Evolutionary conservation across 1,140 invertebrate genomes (phyloP).

Genomic region (Mactra quadrangularis): DNA sequence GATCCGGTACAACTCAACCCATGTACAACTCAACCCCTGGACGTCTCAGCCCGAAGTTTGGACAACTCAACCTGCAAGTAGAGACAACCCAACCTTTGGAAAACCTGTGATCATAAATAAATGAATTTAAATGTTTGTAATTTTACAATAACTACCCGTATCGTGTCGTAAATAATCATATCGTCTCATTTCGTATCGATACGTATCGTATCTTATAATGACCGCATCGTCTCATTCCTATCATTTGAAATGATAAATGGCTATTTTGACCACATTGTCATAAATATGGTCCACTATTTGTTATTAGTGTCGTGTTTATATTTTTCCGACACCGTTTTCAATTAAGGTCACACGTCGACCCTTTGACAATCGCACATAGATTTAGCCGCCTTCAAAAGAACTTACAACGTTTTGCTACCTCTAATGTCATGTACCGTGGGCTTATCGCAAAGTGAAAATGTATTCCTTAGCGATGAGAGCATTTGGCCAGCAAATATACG

Average conservation of each 20-base stretch:
- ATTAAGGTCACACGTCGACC: conserved; percentile 34
- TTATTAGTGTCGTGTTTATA: conserved; percentile 50
- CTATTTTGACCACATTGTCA: conserved; percentile 1
- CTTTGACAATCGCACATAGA: conserved; percentile 31
- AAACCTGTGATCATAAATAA: too few relatives aligned
- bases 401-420: conserved; percentile 40
- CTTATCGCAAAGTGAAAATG: conserved; percentile 21
- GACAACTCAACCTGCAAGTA: too few relatives aligned
- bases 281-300: conserved; percentile 38
- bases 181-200: too few relatives aligned
- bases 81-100: too few relatives aligned
- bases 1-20: too few relatives aligned
- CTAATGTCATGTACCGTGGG: neutral
- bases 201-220: too few relatives aligned
- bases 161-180: too few relatives aligned
- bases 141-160: too few relatives aligned
- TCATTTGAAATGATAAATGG: conserved; percentile 55
- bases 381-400: conserved; percentile 42
- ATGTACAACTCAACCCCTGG: too few relatives aligned
- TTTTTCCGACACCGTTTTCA: conserved; percentile 42
- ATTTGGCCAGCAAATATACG: conserved; percentile 43
- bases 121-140: too few relatives aligned
- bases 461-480: conserved; percentile 36
- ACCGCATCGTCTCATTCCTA: too few relatives aligned
- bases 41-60: too few relatives aligned